Percentiles rank a stretch among this genome's conserved stretches.
Conservation (phyloP, 2,888 invertebrate genomes). For the Lamellibrachia satsuma region DNA sequence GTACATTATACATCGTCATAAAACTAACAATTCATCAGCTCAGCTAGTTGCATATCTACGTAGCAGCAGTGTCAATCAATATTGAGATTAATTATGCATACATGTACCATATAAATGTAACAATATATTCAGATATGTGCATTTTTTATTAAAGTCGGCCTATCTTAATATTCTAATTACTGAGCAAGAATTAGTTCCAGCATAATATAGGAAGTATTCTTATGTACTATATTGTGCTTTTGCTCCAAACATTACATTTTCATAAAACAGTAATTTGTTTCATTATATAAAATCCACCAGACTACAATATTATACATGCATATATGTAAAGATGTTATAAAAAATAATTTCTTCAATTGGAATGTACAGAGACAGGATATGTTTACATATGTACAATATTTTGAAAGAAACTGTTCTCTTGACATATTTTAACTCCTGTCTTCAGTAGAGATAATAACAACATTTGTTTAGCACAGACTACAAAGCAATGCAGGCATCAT, state of each 20-base stretch:
- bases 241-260: background rate
- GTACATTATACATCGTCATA: background rate
- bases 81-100: background rate
- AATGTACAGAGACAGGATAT: background rate
- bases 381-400: constrained; percentile 5
- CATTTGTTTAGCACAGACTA: background rate
- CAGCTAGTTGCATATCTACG: background rate
- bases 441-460: background rate
- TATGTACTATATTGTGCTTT: background rate
- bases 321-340: background rate
- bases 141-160: background rate
- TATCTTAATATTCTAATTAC: background rate
- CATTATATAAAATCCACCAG: background rate
- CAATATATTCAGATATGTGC: background rate
- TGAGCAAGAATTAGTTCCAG: background rate
- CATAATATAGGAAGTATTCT: background rate
- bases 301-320: background rate
- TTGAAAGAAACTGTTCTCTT: background rate
- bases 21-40: no score
- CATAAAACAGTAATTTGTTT: background rate
- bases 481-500: background rate
- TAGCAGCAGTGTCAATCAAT: background rate
- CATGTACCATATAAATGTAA: background rate
- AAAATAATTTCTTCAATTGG: background rate
- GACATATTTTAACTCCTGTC: background rate